Base-by-base conservation (phyloP, 1,140 invertebrate species). In the Lepidurus apus region DNA sequence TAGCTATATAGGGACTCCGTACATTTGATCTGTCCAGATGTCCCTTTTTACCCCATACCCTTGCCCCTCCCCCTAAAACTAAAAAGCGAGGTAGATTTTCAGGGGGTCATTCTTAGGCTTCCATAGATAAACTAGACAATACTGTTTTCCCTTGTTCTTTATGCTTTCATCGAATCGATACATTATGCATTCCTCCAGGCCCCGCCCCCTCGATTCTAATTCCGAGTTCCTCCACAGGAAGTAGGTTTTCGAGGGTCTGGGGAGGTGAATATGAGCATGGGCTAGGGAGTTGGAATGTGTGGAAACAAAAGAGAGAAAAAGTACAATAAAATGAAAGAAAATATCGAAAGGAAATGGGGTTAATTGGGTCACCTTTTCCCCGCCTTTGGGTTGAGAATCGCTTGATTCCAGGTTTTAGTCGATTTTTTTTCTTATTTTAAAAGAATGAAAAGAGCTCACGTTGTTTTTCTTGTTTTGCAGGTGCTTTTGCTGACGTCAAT, bases 391-490 rank as follows among this genome's bases (percentile, higher is more conserved):
- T 65, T 65, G 8, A 26, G 6, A 65, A 9, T 65, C 6, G 53
- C 53, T 7, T 65, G 17, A 17, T 7, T 65, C 17, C 13, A 65
- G 53, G 17, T 65, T 65, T 21, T 65, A 0, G 1, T 5, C 13
- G 26, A 4, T 65, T 13, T n/a, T 21, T 21, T 47, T 65, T 65
- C 17, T 21, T 21, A 65, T 21, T 65, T 13, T 7, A 13, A 17
- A 7, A 21, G 53, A 9, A 21, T 13, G 0, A 65, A 65, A 65
- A 65, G 7, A 65, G 13, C 13, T n/a, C 7, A 13, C 7, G 6
- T 9, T 65, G 53, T 65, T 65, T 65, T 65, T n/a, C 21, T 65
- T 65, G 53, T 65, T 65, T 65, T 65, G 53, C 53, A 65, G 53
- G 53, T 65, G 53, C 53, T 65, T 65, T 65, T 65, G 53, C 53